These are phyloP conservation scores for Drosophila kikkawai DNA, from an alignment of 1,140 invertebrate genomes.

Conservation along the genomic window DNA sequence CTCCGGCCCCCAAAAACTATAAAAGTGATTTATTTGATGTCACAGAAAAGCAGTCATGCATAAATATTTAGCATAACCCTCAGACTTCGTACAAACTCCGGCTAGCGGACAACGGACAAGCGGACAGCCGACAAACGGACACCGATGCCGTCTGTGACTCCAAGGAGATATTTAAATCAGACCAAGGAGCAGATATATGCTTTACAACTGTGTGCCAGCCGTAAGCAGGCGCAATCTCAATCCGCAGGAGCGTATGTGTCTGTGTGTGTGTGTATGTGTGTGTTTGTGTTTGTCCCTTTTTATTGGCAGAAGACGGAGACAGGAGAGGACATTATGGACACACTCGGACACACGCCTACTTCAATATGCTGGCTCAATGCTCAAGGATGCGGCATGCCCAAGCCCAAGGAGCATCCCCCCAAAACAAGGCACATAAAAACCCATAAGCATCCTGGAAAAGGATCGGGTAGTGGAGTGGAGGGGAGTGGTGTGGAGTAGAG, in stretches of 20 bases:
- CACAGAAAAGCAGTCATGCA: conserved; percentile 82
- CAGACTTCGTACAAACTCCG: conserved; percentile 62
- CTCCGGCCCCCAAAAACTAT: conserved; percentile 67
- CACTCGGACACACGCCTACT: conserved; percentile 71
- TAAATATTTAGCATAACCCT: conserved; percentile 82
- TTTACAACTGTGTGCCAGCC: conserved; percentile 71
- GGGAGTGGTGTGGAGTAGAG: background rate
- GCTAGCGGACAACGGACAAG: conserved; percentile 9
- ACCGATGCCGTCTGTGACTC: conserved; percentile 43
- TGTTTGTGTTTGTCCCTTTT: conserved; percentile 40
- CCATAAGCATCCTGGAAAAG: conserved; percentile 65
- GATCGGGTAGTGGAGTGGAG: background rate
- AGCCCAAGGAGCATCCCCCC: conserved; percentile 34
- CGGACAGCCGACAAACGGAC: conserved; percentile 30
- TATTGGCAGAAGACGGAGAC: conserved; percentile 53
- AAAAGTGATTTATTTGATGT: conserved; percentile 83
- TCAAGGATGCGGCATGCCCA: conserved; percentile 37
- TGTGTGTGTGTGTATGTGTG: too few relatives aligned
- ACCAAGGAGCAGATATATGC: conserved; percentile 66
- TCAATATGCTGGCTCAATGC: conserved; percentile 68
- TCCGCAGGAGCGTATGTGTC: background rate
- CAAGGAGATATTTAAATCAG: conserved; percentile 69
- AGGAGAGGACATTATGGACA: conserved; percentile 57
- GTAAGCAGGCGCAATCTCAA: conserved; percentile 50
- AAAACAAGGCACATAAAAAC: conserved; percentile 80